Percentiles rank a stretch among this genome's conserved stretches.
Evolutionary conservation across 2,113 vertebrate species (phyloP).

Genomic region (Psittacus erithacus): DNA sequence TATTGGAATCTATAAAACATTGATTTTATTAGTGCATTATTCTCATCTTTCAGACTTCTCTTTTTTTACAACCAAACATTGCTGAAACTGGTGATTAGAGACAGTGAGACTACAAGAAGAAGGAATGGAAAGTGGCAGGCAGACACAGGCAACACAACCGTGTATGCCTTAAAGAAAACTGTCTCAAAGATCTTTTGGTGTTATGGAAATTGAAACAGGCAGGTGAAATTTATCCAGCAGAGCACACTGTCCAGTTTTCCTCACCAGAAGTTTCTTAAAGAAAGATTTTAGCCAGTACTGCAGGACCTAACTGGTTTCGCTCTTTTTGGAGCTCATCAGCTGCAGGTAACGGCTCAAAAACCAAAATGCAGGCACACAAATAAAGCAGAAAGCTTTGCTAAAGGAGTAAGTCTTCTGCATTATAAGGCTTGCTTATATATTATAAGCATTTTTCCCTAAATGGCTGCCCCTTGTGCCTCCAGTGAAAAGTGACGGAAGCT

Average conservation of each 20-base stretch:
- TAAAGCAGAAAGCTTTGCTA: neutral
- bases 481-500: neutral
- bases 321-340: conserved; percentile 84
- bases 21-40: neutral
- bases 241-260: neutral
- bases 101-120: neutral
- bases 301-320: conserved; percentile 81
- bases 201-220: neutral
- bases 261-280: neutral
- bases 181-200: neutral
- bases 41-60: neutral
- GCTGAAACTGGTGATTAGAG: neutral
- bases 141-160: neutral
- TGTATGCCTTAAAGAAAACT: fast-evolving
- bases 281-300: conserved; percentile 73
- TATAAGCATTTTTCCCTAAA: neutral
- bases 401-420: neutral
- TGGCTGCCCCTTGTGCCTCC: neutral
- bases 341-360: conserved; percentile 77
- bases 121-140: neutral
- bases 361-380: neutral
- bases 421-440: neutral
- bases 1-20: neutral
- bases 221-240: neutral
- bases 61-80: neutral